phyloP scores from a whole-genome alignment of 2,888 invertebrate genomes.

The Microplitis manilae region DNA sequence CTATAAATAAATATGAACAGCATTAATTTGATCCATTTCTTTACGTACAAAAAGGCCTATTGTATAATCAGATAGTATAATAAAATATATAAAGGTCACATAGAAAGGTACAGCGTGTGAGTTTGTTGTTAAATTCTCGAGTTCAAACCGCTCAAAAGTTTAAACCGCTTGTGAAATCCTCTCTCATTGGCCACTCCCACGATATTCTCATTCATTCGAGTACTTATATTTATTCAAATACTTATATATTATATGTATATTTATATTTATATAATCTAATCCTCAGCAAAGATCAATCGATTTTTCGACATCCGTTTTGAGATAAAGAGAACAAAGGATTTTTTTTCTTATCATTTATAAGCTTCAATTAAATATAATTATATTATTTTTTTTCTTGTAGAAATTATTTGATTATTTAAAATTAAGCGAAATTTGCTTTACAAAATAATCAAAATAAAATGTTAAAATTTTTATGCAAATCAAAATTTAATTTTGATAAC shows the following conservation, averaged over 20 bases:
- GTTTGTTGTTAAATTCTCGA: not conserved
- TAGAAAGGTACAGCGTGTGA: constrained; percentile 9
- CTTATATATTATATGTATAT: not conserved
- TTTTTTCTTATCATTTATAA: not conserved
- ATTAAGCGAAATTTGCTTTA: no score
- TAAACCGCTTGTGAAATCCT: constrained; percentile 16
- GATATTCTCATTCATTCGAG: not conserved
- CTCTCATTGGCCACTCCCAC: constrained; percentile 27
- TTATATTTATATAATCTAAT: not conserved
- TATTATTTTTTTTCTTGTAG: not conserved
- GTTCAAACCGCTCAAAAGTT: not conserved
- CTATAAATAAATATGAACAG: not conserved
- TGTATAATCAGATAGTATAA: not conserved
- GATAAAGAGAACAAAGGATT: not conserved
- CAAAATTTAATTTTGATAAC: not conserved
- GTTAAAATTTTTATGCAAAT: not conserved
- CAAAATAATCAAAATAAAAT: no score
- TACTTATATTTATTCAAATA: constrained; percentile 7
- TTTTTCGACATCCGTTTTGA: not conserved
- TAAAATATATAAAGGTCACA: constrained; percentile 5
- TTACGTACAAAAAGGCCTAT: not conserved
- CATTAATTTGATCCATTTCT: not conserved
- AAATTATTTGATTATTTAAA: not conserved
- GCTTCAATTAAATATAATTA: not conserved
- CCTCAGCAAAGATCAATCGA: not conserved